A percentile compares a stretch with the other conserved stretches of the same genome.
Evolutionary conservation across 1,140 invertebrate genomes (phyloP).

Genomic region (Drosophila malerkotliana): DNA sequence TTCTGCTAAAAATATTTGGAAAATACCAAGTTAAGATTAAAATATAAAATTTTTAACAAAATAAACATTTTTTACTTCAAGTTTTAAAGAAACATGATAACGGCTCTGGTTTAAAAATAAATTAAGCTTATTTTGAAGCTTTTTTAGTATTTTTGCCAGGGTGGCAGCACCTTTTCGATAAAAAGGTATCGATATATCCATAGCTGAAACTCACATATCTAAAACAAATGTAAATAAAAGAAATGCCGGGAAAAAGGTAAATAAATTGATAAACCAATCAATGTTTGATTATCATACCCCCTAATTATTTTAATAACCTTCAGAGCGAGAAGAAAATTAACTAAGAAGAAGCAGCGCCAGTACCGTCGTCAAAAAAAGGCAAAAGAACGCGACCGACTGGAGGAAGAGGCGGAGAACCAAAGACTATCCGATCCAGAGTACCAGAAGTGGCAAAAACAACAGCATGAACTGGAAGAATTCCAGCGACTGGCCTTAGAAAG

Average conservation of each 20-base stretch:
- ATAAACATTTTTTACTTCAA: too few relatives aligned
- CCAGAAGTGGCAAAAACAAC: constrained; percentile 65
- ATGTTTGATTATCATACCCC: background rate
- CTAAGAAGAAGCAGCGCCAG: constrained; percentile 84
- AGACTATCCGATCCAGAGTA: constrained; percentile 70
- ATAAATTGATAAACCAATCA: background rate
- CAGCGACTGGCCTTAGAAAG: constrained; percentile 63
- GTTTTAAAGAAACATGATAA: too few relatives aligned
- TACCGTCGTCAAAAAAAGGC: constrained; percentile 82
- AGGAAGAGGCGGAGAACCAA: constrained; percentile 51
- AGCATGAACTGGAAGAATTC: constrained; percentile 64
- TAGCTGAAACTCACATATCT: background rate
- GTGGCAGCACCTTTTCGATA: background rate
- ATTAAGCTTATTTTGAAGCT: background rate
- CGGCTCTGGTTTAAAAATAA: background rate
- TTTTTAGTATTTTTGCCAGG: background rate
- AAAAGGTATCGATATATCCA: background rate
- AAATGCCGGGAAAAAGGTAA: background rate
- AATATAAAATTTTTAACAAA: too few relatives aligned
- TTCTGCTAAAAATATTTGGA: too few relatives aligned
- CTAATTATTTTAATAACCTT: background rate
- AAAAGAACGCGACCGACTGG: constrained; percentile 63
- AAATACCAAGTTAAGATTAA: too few relatives aligned
- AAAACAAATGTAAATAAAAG: background rate
- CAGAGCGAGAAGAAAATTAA: constrained; percentile 83